Base-by-base conservation (phyloP, 1,140 invertebrate species). In the Oreohelix idahoensis region DNA sequence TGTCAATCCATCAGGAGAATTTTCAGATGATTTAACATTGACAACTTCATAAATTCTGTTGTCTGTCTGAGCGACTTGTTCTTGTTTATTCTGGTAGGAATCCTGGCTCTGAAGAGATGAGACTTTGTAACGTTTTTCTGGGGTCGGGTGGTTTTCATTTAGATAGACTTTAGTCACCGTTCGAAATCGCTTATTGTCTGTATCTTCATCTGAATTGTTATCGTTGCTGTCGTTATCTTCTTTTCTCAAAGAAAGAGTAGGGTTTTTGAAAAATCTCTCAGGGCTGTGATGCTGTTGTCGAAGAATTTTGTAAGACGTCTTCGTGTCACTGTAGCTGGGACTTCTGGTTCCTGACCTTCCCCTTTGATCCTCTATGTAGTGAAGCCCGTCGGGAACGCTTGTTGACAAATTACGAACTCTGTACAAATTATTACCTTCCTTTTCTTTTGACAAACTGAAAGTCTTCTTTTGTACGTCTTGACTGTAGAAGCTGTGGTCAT, bases 221-320 rank as follows among this genome's bases (percentile, higher is more conserved):
- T 58, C 35, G 23, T 49, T n/a, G 35, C 39, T 26, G 13, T 29
- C 58, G 36, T 79, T 8, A 63, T 73, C 49, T 20, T 82, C 71
- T 58, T 66, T 82, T 29, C 51, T 51, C 4, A 82, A 32, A 36
- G 80, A 82, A 36, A 82, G 71, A 38, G 20, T 74, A 0, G 80
- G 1, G 45, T 82, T 82, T 63, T 75, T 74, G 80, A 82, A 82
- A 70, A 82, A 75, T 20, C 80, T 63, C 8, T 82, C 70, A 8
- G 80, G 80, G 45, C 80, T 82, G 71, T 82, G 80, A 71, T 51
- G 80, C 23, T 71, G 13, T 71, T 80, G 45, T 29, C 63, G 13
- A 42, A 66, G 35, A 29, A 39, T 45, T 39, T 66, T 80, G 69
- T 71, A 71, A 8, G 66, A 4, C 1, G 5, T 79, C n/a, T 70